Percentiles rank a stretch among this genome's conserved stretches.
These are phyloP conservation scores for Temnothorax longispinosus DNA, from an alignment of 1,140 invertebrate genomes.

Conservation along the genomic window DNA sequence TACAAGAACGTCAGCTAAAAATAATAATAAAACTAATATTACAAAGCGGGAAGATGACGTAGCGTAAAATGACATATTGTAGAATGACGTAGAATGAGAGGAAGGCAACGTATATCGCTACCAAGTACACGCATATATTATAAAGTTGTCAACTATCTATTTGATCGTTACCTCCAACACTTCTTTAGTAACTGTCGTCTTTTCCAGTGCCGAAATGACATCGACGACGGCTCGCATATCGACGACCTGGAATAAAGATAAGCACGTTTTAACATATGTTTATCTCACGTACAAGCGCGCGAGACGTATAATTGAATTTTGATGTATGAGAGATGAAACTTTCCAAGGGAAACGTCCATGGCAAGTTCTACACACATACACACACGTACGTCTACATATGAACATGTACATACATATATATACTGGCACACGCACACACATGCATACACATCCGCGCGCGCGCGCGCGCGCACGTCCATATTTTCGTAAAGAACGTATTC, in stretches of 20 bases:
- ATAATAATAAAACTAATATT: background rate
- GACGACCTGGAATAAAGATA: constrained; percentile 91
- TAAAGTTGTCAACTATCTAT: background rate
- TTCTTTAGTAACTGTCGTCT: constrained; percentile 97
- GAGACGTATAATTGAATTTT: background rate
- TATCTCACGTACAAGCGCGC: background rate
- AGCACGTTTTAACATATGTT: constrained; percentile 2
- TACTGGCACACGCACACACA: no score
- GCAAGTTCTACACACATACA: background rate
- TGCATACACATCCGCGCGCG: no score
- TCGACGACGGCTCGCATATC: constrained; percentile 97
- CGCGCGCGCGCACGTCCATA: no score
- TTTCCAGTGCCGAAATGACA: constrained; percentile 96
- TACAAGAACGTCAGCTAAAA: no score
- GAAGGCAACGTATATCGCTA: background rate
- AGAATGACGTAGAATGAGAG: background rate
- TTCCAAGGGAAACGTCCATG: background rate
- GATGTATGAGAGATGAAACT: no score
- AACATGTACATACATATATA: background rate
- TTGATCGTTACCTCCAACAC: constrained; percentile 92
- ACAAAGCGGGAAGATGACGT: background rate
- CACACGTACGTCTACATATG: background rate
- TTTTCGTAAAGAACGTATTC: no score
- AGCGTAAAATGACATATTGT: background rate
- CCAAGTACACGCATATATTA: background rate